These are phyloP conservation scores for Crotophaga sulcirostris DNA, from an alignment of 2,113 vertebrate species.

Conservation along the genomic window DNA sequence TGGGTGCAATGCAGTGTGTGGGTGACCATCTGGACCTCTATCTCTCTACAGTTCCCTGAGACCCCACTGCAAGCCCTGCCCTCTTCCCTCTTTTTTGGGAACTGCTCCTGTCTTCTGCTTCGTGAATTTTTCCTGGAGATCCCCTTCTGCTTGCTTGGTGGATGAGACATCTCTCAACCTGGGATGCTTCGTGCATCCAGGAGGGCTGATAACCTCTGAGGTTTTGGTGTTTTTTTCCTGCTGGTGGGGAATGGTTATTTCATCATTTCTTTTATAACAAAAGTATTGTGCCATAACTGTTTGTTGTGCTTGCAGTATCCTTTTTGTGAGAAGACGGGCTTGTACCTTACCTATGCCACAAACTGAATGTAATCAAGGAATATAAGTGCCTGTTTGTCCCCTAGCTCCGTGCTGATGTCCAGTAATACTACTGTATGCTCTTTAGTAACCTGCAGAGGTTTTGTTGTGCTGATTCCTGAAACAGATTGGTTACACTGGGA, in stretches of 20 bases:
- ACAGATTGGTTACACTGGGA: neutral
- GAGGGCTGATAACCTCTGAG: neutral
- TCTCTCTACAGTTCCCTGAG: neutral
- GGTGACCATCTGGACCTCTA: neutral
- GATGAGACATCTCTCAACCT: neutral
- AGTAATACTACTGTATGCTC: neutral
- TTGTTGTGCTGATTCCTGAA: neutral
- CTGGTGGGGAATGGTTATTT: neutral
- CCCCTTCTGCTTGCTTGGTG: neutral
- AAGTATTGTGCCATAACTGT: neutral
- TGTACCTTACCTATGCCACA: neutral
- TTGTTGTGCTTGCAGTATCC: neutral
- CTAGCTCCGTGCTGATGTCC: neutral
- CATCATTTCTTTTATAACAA: neutral
- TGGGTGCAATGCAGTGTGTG: fast-evolving
- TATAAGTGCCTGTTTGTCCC: neutral
- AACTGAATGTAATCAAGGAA: neutral
- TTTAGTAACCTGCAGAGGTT: neutral
- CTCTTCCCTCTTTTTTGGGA: neutral
- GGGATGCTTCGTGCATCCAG: neutral
- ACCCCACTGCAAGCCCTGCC: neutral
- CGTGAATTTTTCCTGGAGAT: neutral
- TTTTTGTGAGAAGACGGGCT: neutral
- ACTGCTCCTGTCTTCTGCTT: neutral
- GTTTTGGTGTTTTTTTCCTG: neutral